Base-by-base conservation (phyloP, 2,797 vertebrate genomes). In the Mastacembelus armatus region DNA sequence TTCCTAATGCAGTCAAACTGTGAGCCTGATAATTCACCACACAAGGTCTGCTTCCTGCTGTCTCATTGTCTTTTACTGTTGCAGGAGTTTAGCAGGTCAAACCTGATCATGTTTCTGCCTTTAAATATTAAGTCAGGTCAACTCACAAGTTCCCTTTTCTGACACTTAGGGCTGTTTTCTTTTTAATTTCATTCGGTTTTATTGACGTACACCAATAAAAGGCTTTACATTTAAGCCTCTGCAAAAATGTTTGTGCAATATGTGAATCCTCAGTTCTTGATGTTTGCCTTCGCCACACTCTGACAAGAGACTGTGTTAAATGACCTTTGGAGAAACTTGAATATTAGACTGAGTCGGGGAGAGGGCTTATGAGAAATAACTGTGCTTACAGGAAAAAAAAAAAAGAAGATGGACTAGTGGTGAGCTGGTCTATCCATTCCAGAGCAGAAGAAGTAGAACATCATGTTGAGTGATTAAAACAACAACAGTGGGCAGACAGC, bases 401-500 rank as follows among this genome's bases (percentile, higher is more conserved):
- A n/a, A 0, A 47, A 44, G 24, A 66, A 33, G 66, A 80, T 33
- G 56, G 63, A 58, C 9, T 29, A 24, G 11, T 48, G 48, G 19
- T 66, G 69, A 48, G 52, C 51, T 24, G 58, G 47, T 59, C 58
- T 2, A 26, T 70, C 27, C 66, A 4, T 63, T 71, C 58, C 71
- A 66, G 66, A 63, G 59, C 16, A 71, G 79, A 50, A 71, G 84
- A 56, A 72, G 81, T 15, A 19, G 75, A 69, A 84, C 75, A 86
- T 86, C 84, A 63, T 3, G 81, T 2, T 90, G 87, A 90, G 66
- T 66, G 80, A 89, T 86, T 72, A 50, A 57, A 86, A 85, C 21
- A 87, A 86, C 85, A 88, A 79, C 83, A 72, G 74, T 32, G 71
- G 52, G 65, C 58, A 69, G 84, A 85, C 81, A 55, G 76, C 62